Evolutionary conservation across 2,797 vertebrate species (phyloP).

Genomic region (Microcaecilia unicolor): DNA sequence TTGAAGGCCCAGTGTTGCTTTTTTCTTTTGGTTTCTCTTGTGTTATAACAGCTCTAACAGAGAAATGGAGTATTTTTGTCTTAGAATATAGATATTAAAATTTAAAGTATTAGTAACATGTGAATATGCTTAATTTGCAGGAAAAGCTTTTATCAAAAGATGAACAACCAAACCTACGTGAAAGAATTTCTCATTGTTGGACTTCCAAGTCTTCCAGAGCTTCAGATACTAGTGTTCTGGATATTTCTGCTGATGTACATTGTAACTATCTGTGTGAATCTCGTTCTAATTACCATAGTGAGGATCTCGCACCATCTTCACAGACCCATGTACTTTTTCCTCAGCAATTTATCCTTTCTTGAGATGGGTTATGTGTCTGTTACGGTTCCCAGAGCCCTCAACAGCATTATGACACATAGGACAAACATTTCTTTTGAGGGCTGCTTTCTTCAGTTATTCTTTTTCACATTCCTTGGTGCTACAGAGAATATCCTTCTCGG

Average conservation of each 20-base stretch:
- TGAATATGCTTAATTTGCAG: too few relatives aligned
- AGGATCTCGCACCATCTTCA: background rate
- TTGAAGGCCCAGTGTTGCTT: too few relatives aligned
- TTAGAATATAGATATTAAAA: too few relatives aligned
- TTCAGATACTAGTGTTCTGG: background rate
- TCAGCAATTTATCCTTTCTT: conserved; percentile 22
- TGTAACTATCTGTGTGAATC: background rate
- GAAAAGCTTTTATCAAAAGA: too few relatives aligned
- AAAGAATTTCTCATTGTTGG: background rate
- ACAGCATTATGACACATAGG: conserved; percentile 23
- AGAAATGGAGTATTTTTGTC: too few relatives aligned
- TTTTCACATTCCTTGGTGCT: conserved; percentile 37
- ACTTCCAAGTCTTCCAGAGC: background rate
- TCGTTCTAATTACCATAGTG: background rate
- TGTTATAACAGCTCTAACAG: too few relatives aligned
- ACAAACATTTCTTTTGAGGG: conserved; percentile 26
- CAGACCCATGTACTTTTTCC: conserved; percentile 28
- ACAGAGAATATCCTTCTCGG: conserved; percentile 41
- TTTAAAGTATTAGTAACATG: too few relatives aligned
- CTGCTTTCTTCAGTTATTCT: conserved; percentile 36
- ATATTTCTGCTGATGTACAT: background rate
- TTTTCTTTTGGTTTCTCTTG: too few relatives aligned
- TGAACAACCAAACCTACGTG: too few relatives aligned
- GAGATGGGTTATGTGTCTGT: conserved; percentile 21
- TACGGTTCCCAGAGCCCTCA: conserved; percentile 18